Conservation (phyloP, 2,888 invertebrate genomes). For the Meiosimyza platycephala region DNA sequence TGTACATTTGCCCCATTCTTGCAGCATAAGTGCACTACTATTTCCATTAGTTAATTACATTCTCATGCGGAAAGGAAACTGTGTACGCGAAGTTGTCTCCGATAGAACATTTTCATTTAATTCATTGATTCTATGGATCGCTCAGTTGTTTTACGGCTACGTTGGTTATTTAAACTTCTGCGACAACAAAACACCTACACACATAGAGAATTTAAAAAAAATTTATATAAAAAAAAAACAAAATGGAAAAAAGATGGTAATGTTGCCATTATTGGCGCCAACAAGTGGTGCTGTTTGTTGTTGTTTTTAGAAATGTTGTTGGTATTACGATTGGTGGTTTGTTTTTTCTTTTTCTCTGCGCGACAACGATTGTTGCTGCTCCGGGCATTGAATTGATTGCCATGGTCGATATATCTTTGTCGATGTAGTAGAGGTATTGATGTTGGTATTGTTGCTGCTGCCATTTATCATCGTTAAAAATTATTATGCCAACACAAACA, state of each 20-base stretch:
- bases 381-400: neutral
- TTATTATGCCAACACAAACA: too few relatives aligned
- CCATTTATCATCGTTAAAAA: constrained; percentile 6
- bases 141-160: neutral
- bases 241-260: neutral
- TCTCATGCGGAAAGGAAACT: neutral
- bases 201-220: neutral
- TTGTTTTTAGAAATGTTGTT: neutral
- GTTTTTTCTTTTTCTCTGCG: neutral
- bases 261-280: constrained; percentile 15
- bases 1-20: neutral
- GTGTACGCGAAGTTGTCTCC: neutral
- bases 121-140: constrained; percentile 1
- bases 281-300: neutral
- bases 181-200: too few relatives aligned
- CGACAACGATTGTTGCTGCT: neutral
- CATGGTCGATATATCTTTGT: neutral
- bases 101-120: neutral
- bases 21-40: neutral
- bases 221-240: too few relatives aligned
- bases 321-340: too few relatives aligned
- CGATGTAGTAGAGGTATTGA: neutral
- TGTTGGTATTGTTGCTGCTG: constrained; percentile 9
- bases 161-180: neutral
- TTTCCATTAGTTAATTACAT: constrained; percentile 57